A percentile compares a stretch with the other conserved stretches of the same genome.
phyloP scores from a whole-genome alignment of 1,140 invertebrate species.

The Micrasema minimum region DNA sequence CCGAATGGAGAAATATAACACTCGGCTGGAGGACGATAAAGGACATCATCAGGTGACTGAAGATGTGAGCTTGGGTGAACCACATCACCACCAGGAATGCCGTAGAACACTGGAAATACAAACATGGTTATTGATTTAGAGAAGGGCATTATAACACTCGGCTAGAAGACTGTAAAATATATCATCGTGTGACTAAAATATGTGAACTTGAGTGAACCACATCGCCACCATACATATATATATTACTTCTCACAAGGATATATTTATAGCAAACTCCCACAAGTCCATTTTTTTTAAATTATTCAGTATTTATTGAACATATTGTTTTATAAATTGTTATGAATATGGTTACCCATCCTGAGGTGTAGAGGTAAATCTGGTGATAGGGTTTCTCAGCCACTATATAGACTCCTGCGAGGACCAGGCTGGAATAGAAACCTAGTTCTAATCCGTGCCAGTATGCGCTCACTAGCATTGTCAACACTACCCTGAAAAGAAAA shows the following conservation, averaged over 20 bases:
- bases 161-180: not conserved
- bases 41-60: constrained; percentile 26
- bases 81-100: constrained; percentile 18
- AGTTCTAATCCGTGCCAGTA: constrained; percentile 27
- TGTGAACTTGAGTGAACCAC: not conserved
- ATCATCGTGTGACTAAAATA: not conserved
- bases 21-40: constrained; percentile 8
- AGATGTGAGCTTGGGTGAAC: constrained; percentile 23
- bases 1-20: not conserved
- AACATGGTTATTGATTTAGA: not conserved
- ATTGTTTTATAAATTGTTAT: no score
- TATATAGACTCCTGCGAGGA: not conserved
- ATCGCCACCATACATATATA: no score
- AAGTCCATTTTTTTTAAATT: no score
- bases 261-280: no score
- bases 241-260: no score
- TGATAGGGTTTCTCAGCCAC: constrained; percentile 20
- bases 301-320: no score
- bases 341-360: constrained; percentile 26
- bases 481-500: constrained; percentile 15
- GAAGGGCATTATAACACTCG: not conserved
- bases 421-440: constrained; percentile 8
- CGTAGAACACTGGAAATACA: constrained; percentile 7
- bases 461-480: constrained; percentile 23
- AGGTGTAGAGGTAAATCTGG: constrained; percentile 29